phyloP scores from a whole-genome alignment of 2,888 invertebrate genomes.

The Timema podura region DNA sequence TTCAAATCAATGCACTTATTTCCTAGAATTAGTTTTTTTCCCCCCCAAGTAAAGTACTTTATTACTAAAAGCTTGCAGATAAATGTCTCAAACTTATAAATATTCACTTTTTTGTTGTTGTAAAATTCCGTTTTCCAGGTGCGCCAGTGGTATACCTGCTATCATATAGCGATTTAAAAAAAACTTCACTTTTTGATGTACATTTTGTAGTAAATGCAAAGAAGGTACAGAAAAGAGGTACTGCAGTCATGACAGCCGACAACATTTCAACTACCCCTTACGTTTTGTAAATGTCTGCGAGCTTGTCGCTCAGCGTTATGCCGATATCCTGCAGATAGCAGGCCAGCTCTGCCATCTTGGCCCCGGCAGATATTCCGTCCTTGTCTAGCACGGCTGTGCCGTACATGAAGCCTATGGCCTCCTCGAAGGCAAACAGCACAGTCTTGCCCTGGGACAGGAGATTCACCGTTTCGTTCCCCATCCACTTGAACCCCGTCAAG shows the following conservation, averaged over 20 bases:
- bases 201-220: no score
- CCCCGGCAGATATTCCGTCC: constrained; percentile 91
- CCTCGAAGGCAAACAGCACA: constrained; percentile 94
- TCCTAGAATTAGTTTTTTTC: no score
- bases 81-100: no score
- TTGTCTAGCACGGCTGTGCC: constrained; percentile 87
- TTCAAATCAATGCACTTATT: no score
- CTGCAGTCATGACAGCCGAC: background rate
- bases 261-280: constrained; percentile 40
- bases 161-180: no score
- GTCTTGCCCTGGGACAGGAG: constrained; percentile 65
- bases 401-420: constrained; percentile 98
- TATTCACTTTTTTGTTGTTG: no score
- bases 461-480: constrained; percentile 84
- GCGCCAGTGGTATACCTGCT: no score
- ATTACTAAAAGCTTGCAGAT: no score
- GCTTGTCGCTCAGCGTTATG: constrained; percentile 46
- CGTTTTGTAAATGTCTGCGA: constrained; percentile 71
- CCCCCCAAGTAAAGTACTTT: no score
- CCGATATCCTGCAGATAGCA: constrained; percentile 60
- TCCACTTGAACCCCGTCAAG: constrained; percentile 99
- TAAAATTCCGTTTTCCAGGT: no score
- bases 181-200: no score
- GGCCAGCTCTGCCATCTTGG: constrained; percentile 70
- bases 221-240: background rate